Base-by-base conservation (phyloP, 2,113 vertebrate genomes). In the Piprites chloris region DNA sequence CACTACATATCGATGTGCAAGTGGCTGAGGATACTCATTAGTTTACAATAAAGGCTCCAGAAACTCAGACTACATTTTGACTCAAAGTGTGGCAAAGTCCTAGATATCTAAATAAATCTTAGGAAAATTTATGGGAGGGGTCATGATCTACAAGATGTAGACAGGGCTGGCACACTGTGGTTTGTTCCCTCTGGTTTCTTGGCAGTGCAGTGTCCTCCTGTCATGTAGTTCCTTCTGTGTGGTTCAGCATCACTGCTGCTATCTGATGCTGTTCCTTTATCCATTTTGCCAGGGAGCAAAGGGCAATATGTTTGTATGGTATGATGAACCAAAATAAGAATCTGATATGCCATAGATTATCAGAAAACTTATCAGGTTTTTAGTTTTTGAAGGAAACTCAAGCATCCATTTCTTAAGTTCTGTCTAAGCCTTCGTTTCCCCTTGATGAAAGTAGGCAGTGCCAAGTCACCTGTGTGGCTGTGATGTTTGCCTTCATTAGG, bases 361-460 rank as follows among this genome's bases (percentile, higher is more conserved):
- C 8, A 56, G 59, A 73, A 69, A 63, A 26, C 12, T 33, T 61
- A 72, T 56, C 24, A 83, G 17, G 0, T 62, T 76, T 87, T 59
- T 41, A 35, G 8, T 85, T 83, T 79, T 53, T 66, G 74, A 84
- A 87, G 65, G 32, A 94, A 94, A 77, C 16, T 35, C 55, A 72
- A 87, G 52, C 65, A 93, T 77, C 71, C 27, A 32, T 89, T 89
- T 96, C 72, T 94, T 66, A 91, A 81, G 44, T 87, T 96, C 85
- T 35, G 41, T 72, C 88, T 96, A 68, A 93, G 89, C 18, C 66
- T 44, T 77, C 7, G 0, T 53, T 75, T 80, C 24, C 35, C 6
- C 11, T 41, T 1, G 46, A 23, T 65, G 37, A 81, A 87, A 59
- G 35, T 9, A 59, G 21, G 39, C 44, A 76, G 61, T 55, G 81